Evolutionary conservation across 1,140 invertebrate species (phyloP).

Genomic region (Bombus polaris): DNA sequence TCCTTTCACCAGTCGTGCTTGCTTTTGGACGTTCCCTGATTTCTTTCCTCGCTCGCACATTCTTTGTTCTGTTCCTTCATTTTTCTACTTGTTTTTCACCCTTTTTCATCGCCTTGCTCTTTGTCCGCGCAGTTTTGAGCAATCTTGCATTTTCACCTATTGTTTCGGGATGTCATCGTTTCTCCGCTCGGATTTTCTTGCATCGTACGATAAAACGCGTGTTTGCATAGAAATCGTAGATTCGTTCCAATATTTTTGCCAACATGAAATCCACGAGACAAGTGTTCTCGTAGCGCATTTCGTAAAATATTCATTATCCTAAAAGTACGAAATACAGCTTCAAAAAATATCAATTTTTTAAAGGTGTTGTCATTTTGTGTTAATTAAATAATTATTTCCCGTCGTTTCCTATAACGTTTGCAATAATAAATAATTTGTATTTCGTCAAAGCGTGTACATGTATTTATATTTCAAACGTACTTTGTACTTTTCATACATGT

Average conservation of each 20-base stretch:
- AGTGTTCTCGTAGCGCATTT: neutral
- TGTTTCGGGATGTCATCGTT: neutral
- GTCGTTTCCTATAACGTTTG: neutral
- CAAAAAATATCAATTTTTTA: no score
- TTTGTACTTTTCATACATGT: neutral
- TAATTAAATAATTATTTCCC: neutral
- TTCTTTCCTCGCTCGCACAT: neutral
- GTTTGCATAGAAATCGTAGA: neutral
- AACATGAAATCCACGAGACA: neutral
- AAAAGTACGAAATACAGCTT: neutral
- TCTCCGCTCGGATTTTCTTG: neutral
- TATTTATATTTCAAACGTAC: neutral
- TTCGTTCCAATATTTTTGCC: neutral
- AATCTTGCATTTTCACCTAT: neutral
- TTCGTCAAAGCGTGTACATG: no score
- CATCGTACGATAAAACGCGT: neutral
- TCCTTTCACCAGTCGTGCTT: neutral
- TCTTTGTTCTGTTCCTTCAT: neutral
- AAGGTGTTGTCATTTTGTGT: no score
- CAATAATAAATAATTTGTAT: neutral
- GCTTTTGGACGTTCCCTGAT: conserved; percentile 6
- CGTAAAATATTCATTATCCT: neutral
- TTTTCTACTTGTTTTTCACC: neutral
- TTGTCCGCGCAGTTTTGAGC: neutral
- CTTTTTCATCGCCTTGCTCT: neutral